Percentiles rank a stretch among this genome's conserved stretches.
phyloP scores from a whole-genome alignment of 2,797 vertebrate genomes.

The Potorous gilbertii region DNA sequence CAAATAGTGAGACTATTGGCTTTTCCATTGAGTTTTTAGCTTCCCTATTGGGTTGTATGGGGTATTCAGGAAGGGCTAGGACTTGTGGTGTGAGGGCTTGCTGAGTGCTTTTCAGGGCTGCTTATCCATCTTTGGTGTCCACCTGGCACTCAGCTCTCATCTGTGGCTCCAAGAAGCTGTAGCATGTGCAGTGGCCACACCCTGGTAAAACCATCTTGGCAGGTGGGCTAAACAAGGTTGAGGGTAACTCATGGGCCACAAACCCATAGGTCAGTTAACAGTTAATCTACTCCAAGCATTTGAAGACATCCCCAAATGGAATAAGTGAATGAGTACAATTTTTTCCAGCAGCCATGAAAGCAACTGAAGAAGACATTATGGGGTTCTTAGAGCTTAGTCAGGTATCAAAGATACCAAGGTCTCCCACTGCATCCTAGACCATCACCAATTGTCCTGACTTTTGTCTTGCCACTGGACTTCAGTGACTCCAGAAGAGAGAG shows the following conservation, averaged over 20 bases:
- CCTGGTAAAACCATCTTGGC: background rate
- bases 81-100: background rate
- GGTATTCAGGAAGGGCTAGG: background rate
- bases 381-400: background rate
- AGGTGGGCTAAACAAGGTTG: background rate
- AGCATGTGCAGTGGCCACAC: background rate
- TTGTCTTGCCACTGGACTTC: background rate
- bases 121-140: background rate
- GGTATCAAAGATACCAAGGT: background rate
- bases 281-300: background rate
- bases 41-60: background rate
- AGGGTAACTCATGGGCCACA: background rate
- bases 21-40: background rate
- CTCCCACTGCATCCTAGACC: too few species aligned
- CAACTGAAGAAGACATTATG: background rate
- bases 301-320: background rate
- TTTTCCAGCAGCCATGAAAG: background rate
- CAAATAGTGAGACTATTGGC: background rate
- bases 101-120: background rate
- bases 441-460: background rate
- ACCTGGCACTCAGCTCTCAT: background rate
- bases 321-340: background rate
- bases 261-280: background rate
- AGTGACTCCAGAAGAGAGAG: background rate
- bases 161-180: background rate